Evolutionary conservation across 2,113 vertebrate genomes (phyloP).

Genomic region (Psophia crepitans): DNA sequence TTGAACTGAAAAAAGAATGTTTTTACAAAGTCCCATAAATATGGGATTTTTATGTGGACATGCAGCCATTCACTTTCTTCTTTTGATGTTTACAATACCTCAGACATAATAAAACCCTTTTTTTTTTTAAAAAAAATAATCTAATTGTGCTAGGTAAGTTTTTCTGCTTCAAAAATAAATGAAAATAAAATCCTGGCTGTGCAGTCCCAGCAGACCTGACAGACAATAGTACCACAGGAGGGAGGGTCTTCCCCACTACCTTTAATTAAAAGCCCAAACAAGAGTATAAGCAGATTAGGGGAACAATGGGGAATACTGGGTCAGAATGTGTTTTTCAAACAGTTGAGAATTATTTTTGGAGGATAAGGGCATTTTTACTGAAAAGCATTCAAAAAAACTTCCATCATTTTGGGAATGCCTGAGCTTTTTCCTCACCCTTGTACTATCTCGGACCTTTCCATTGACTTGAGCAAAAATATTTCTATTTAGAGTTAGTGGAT

Average conservation of each 20-base stretch:
- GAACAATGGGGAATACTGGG: background rate
- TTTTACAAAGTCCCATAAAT: background rate
- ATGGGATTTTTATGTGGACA: accelerated
- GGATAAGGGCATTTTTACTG: background rate
- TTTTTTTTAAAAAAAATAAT: too few species aligned
- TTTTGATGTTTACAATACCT: background rate
- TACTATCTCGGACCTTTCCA: background rate
- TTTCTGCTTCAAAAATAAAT: background rate
- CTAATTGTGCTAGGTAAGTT: background rate
- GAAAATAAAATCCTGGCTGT: background rate
- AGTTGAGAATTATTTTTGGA: background rate
- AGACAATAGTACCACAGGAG: background rate
- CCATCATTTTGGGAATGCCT: background rate
- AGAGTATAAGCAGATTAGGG: background rate
- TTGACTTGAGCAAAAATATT: background rate
- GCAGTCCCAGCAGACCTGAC: background rate
- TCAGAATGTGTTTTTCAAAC: background rate
- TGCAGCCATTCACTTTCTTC: background rate
- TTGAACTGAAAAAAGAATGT: background rate
- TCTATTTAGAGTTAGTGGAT: background rate
- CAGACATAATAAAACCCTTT: background rate
- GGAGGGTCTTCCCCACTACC: background rate
- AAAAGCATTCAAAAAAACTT: background rate
- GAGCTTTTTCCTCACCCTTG: background rate
- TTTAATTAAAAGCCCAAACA: conserved; percentile 32